Base-by-base conservation (phyloP, 2,888 invertebrate species). In the Nasonovia ribisnigri region DNA sequence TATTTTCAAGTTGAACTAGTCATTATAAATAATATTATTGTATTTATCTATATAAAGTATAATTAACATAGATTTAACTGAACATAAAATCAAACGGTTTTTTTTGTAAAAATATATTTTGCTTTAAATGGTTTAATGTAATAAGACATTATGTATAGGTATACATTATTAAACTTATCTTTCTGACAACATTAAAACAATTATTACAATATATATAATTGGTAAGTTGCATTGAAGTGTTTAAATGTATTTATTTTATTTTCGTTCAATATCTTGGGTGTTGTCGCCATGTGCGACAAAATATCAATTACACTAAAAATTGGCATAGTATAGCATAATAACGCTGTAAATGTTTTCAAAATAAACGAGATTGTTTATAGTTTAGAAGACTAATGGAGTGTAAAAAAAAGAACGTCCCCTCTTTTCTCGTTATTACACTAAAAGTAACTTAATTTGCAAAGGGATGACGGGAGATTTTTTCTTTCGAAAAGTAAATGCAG, bases 351-450 rank as follows among this genome's bases (percentile, higher is more conserved):
- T 84, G 93, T 90, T 90, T 93, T 86, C 90, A 48, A 90, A 90
- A 93, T 90, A 93, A 90, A 90, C 86, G 90, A 86, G 93, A 93
- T 93, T 93, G 93, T 93, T 93, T 93, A 93, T 93, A 93, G 93
- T 93, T 93, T 93, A 90, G 93, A 93, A 93, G 93, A 93, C 90
- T 93, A 93, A 93, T 93, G 93, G 93, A 93, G 93, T 93, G 93
- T 90, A 93, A 93, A 90, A 90, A 93, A 90, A 90, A 84, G 46
- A 43, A 90, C 87, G 60, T 86, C 93, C 93, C 90, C 90, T 93
- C 60, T 93, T 93, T 93, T 90, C 90, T 90, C 87, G 93, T 93
- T 93, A 93, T 93, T 93, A 90, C 67, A 93, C 93, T 93, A 93
- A 93, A 93, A 93, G 93, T 93, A 93, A 93, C 93, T 93, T 93